A percentile compares a stretch with the other conserved stretches of the same genome.
Conservation (phyloP, 2,888 invertebrate genomes). For the Drosophila macrospina region DNA sequence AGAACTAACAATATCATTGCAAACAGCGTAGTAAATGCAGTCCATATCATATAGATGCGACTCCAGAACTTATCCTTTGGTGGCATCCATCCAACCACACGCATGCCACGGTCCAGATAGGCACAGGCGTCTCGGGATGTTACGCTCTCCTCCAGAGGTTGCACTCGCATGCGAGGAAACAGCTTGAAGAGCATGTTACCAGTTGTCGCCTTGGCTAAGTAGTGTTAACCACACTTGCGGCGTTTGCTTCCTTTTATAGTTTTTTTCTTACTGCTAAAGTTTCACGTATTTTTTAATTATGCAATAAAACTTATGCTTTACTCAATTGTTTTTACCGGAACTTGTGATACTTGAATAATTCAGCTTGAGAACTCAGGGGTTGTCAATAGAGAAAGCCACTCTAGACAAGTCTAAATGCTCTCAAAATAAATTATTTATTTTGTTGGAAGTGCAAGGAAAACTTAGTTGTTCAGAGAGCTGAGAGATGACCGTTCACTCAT, state of each 20-base stretch:
- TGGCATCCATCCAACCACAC: slow-evolving; percentile 41
- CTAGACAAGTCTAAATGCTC: too few species aligned
- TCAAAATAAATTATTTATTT: too few species aligned
- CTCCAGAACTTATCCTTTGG: slow-evolving; percentile 16
- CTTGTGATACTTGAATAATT: too few species aligned
- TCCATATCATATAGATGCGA: slow-evolving; percentile 33
- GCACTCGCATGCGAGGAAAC: slow-evolving; percentile 33
- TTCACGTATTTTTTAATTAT: too few species aligned
- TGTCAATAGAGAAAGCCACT: too few species aligned
- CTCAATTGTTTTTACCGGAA: too few species aligned
- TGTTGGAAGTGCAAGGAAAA: too few species aligned
- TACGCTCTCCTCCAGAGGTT: slow-evolving; percentile 9
- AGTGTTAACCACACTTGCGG: neutral
- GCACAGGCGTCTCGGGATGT: slow-evolving; percentile 55
- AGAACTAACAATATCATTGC: slow-evolving; percentile 35
- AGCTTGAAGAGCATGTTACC: slow-evolving; percentile 38
- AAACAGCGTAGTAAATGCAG: neutral
- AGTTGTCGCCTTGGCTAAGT: neutral
- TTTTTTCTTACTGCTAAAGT: too few species aligned
- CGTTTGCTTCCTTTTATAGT: slow-evolving; percentile 32
- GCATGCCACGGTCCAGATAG: slow-evolving; percentile 59
- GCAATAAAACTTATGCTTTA: too few species aligned
- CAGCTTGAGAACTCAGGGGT: too few species aligned
- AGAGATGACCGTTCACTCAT: too few species aligned
- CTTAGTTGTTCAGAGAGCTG: too few species aligned